Conservation (phyloP, 2,888 invertebrate genomes). For the Rosalia funebris region DNA sequence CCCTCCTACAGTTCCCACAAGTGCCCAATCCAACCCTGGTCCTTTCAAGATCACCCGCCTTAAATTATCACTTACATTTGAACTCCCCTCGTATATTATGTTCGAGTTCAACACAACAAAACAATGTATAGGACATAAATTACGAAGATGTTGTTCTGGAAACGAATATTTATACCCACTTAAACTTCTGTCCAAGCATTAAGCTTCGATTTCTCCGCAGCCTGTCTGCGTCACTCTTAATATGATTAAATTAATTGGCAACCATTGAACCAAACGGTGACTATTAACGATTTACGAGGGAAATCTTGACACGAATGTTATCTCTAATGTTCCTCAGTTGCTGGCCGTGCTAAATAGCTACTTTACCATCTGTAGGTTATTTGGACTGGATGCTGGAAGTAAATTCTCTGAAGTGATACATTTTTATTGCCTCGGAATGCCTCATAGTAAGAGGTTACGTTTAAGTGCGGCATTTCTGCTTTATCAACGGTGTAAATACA, state of each 20-base stretch:
- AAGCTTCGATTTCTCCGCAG: constrained; percentile 1
- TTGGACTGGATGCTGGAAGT: not conserved
- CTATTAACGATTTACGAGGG: not conserved
- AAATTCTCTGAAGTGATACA: not conserved
- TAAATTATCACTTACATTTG: too few species aligned
- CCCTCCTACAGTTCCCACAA: too few species aligned
- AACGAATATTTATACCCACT: too few species aligned
- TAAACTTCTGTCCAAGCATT: too few species aligned
- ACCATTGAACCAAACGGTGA: not conserved
- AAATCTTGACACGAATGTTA: not conserved
- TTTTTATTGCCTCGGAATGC: not conserved
- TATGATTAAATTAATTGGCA: not conserved
- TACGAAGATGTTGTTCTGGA: too few species aligned
- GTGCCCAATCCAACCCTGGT: too few species aligned
- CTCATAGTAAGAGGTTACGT: not conserved
- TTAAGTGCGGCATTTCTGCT: not conserved
- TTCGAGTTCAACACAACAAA: too few species aligned
- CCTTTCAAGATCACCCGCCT: too few species aligned
- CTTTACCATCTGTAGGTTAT: constrained; percentile 10
- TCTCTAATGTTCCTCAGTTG: constrained; percentile 3
- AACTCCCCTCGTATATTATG: too few species aligned
- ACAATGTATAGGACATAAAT: too few species aligned
- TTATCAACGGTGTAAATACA: not conserved
- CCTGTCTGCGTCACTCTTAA: not conserved
- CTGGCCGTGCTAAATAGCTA: not conserved